These are phyloP conservation scores for Pavo muticus DNA, from an alignment of 2,113 vertebrate species.

Conservation along the genomic window DNA sequence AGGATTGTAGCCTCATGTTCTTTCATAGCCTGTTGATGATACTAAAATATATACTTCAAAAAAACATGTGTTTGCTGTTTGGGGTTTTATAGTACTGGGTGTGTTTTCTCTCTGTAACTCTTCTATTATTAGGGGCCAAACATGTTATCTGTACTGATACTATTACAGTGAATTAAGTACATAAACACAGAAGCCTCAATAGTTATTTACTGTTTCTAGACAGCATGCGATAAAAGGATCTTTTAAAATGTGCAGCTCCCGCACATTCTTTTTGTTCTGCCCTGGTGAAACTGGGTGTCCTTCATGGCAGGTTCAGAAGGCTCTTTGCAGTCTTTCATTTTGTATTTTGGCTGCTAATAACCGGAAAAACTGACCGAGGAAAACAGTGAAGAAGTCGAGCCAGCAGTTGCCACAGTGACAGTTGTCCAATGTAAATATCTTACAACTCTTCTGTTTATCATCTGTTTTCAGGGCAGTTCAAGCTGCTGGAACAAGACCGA, in stretches of 20 bases:
- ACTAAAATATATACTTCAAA: not conserved
- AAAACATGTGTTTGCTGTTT: not conserved
- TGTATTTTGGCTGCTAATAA: slow-evolving; percentile 35
- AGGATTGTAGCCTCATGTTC: not conserved
- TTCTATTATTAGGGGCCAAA: not conserved
- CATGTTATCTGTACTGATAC: not conserved
- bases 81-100: not conserved
- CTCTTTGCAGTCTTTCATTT: not conserved
- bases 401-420: slow-evolving; percentile 72
- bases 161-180: not conserved
- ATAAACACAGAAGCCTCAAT: not conserved
- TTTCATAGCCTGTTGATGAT: slow-evolving; percentile 2
- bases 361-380: slow-evolving; percentile 28
- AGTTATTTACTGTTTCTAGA: slow-evolving; percentile 33
- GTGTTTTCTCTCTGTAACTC: not conserved
- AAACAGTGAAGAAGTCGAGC: slow-evolving; percentile 26
- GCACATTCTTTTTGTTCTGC: not conserved
- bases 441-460: slow-evolving; percentile 77
- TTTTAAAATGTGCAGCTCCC: slow-evolving; percentile 15
- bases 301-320: slow-evolving; percentile 24
- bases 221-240: not conserved
- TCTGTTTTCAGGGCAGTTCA: slow-evolving; percentile 93
- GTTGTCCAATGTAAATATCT: slow-evolving; percentile 76
- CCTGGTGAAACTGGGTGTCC: slow-evolving; percentile 6
- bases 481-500: slow-evolving; percentile 98